These are phyloP conservation scores for Anodontia alba DNA, from an alignment of 2,888 invertebrate genomes.

Conservation along the genomic window DNA sequence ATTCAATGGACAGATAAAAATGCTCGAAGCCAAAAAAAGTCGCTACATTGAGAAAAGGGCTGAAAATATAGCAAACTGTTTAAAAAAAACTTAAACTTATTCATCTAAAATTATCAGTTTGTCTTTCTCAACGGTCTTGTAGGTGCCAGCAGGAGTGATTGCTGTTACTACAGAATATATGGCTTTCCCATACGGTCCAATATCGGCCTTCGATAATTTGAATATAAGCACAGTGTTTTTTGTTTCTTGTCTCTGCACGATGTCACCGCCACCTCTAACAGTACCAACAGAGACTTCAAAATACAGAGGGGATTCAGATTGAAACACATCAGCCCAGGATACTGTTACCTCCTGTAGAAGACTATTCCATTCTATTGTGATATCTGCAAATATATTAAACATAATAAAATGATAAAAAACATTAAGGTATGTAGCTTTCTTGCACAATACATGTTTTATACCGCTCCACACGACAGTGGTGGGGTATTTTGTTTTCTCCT, in stretches of 20 bases:
- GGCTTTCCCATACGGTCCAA: slow-evolving; percentile 29
- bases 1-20: no score
- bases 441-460: no score
- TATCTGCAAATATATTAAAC: neutral
- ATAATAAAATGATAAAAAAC: no score
- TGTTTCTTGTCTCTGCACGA: slow-evolving; percentile 43
- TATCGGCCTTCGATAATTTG: slow-evolving; percentile 12
- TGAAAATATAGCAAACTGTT: no score
- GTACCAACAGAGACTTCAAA: slow-evolving; percentile 42
- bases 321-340: slow-evolving; percentile 30
- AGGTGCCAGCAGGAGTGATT: slow-evolving; percentile 17
- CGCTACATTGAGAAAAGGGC: no score
- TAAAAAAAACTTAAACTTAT: no score
- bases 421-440: no score
- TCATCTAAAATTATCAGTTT: no score
- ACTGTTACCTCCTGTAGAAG: slow-evolving; percentile 18
- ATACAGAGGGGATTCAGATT: slow-evolving; percentile 14
- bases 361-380: neutral
- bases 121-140: neutral
- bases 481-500: no score
- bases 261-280: slow-evolving; percentile 3
- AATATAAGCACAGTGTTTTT: slow-evolving; percentile 16
- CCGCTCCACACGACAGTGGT: no score
- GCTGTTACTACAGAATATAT: slow-evolving; percentile 24
- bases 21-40: no score